Base-by-base conservation (phyloP, 2,113 vertebrate species). In the Cyphomyrus plagiostoma region DNA sequence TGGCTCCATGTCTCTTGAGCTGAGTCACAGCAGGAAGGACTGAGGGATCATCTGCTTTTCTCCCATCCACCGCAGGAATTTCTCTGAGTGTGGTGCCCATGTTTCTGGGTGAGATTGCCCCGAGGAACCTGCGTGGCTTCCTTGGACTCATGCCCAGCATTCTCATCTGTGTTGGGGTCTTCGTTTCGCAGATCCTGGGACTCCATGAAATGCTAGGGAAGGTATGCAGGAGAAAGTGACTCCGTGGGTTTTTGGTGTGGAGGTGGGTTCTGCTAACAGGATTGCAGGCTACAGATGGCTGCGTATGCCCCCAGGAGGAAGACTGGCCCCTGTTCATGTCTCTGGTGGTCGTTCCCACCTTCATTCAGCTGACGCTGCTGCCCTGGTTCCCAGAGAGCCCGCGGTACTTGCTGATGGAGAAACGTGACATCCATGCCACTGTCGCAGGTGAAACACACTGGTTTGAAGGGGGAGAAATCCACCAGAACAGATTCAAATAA, bases 331-430 rank as follows among this genome's bases (percentile, higher is more conserved):
- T 97, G 88, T 96, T 97, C 50, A 93, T 98, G 19, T 96, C 97
- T 0, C 62, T 97, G 84, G 94, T 97, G 26, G 93, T 96, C 2
- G n/a, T 97, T 56, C 97, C 97, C 0, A 95, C 97, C 45, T 91
- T 92, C 39, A 83, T 98, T 39, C 97, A 98, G 92, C 93, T 98
- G 84, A 88, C 97, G 89, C 92, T 98, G 91, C 94, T 98, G 91
- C 97, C 95, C 87, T 98, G 97, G 95, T 98, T 98, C 93, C 97
- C 97, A 0, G 97, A 98, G 94, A 98, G 97, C 91, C 97, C 97
- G 0, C 96, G 97, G 0, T 98, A 97, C 92, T 94, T 98, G 90
- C 93, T 98, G 89, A 97, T 98, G 87, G 97, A 98, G 92, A 97
- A 94, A 90, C 94, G 93, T 0, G 94, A 98, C 0, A 0, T 97